phyloP scores from a whole-genome alignment of 1,140 invertebrate species.

The Zaprionus camerounensis region DNA sequence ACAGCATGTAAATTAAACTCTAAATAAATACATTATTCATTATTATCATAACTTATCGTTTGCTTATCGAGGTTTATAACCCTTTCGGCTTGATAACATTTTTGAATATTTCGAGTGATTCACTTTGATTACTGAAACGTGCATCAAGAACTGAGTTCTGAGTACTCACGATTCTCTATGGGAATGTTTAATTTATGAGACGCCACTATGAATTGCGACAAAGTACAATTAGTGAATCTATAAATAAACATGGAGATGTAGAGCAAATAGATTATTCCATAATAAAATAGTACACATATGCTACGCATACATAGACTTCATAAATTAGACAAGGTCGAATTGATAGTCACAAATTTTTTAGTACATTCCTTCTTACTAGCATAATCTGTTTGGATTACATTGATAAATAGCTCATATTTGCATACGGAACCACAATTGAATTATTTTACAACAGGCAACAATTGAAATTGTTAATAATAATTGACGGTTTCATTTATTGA shows the following conservation, averaged over 20 bases:
- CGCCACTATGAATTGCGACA: slow-evolving; percentile 1
- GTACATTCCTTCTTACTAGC: background rate
- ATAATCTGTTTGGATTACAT: background rate
- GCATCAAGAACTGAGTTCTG: background rate
- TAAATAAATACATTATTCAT: slow-evolving; percentile 5
- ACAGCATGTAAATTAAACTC: background rate
- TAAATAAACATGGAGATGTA: slow-evolving; percentile 3
- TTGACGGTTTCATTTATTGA: background rate
- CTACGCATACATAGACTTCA: background rate
- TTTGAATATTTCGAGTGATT: background rate
- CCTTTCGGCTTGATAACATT: background rate
- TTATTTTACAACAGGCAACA: background rate
- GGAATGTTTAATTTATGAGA: background rate
- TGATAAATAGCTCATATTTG: background rate
- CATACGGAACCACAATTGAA: background rate
- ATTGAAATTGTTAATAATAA: background rate
- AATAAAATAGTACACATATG: background rate
- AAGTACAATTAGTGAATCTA: slow-evolving; percentile 4
- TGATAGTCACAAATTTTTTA: background rate
- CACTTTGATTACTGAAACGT: background rate
- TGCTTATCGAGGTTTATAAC: background rate
- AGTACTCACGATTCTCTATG: background rate
- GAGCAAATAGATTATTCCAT: background rate
- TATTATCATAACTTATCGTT: background rate
- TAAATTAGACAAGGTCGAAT: background rate